Evolutionary conservation across 2,888 invertebrate genomes (phyloP).

Genomic region (Drosophila anomalipes): DNA sequence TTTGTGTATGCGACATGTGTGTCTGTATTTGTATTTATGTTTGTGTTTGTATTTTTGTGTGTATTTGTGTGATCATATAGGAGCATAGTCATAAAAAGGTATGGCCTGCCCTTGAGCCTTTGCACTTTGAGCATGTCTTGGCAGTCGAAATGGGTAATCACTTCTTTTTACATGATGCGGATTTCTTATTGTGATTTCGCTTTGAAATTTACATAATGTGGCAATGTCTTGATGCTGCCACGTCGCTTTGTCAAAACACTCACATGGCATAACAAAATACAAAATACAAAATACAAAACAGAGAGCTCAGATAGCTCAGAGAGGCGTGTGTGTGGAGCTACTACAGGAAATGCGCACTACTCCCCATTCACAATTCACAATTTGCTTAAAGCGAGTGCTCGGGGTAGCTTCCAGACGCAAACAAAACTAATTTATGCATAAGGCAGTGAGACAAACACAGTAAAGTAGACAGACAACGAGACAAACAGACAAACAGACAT

Average conservation of each 20-base stretch:
- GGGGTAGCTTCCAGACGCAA: conserved; percentile 59
- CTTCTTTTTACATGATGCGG: conserved; percentile 60
- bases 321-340: not conserved
- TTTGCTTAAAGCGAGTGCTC: conserved; percentile 68
- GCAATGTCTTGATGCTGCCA: conserved; percentile 52
- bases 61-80: conserved; percentile 17
- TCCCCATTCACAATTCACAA: conserved; percentile 58
- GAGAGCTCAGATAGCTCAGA: not conserved
- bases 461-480: conserved; percentile 12
- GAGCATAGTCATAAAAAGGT: conserved; percentile 51
- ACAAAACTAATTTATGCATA: conserved; percentile 74
- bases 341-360: conserved; percentile 72
- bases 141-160: conserved; percentile 58
- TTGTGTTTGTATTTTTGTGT: not conserved
- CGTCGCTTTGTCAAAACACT: conserved; percentile 62
- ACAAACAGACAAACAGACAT: not conserved
- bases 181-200: conserved; percentile 69
- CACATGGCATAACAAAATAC: conserved; percentile 12
- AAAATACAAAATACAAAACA: conserved; percentile 2
- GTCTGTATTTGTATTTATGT: conserved; percentile 10
- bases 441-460: conserved; percentile 28
- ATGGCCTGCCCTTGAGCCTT: conserved; percentile 48
- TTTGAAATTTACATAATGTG: conserved; percentile 74
- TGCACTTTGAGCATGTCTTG: conserved; percentile 37
- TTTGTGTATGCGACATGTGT: not conserved